phyloP scores from a whole-genome alignment of 2,888 invertebrate genomes.

The Ophraella communa region DNA sequence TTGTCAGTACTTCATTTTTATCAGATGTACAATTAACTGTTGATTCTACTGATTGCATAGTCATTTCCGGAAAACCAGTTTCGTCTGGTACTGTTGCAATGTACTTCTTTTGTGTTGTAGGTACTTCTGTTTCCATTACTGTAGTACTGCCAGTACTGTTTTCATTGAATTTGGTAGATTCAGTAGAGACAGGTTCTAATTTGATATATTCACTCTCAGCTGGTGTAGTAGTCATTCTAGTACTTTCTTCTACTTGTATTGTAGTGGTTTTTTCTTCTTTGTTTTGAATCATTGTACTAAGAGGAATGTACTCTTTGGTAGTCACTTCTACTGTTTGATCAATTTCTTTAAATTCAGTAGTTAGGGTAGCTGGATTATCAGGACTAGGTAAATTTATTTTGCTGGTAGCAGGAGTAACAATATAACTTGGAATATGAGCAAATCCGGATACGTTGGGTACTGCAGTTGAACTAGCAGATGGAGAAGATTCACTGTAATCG shows the following conservation, averaged over 20 bases:
- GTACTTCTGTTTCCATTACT: background rate
- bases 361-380: background rate
- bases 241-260: background rate
- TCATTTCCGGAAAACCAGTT: conserved; percentile 7
- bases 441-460: background rate
- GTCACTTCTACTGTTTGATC: background rate
- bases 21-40: conserved; percentile 14
- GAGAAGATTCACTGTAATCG: no score
- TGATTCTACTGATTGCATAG: conserved; percentile 17
- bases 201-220: background rate
- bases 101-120: background rate
- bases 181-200: background rate
- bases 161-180: background rate
- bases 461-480: conserved; percentile 9
- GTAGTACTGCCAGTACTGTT: background rate
- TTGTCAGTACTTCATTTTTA: conserved; percentile 12
- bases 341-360: conserved; percentile 10
- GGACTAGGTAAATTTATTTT: conserved; percentile 10
- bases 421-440: background rate
- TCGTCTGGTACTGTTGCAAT: no score
- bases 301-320: conserved; percentile 12
- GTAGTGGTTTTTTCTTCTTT: background rate
- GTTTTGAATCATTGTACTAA: conserved; percentile 6
- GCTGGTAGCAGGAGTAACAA: conserved; percentile 12
- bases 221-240: background rate